Conservation (phyloP, 2,888 invertebrate species). For the Campopleginae sp. region DNA sequence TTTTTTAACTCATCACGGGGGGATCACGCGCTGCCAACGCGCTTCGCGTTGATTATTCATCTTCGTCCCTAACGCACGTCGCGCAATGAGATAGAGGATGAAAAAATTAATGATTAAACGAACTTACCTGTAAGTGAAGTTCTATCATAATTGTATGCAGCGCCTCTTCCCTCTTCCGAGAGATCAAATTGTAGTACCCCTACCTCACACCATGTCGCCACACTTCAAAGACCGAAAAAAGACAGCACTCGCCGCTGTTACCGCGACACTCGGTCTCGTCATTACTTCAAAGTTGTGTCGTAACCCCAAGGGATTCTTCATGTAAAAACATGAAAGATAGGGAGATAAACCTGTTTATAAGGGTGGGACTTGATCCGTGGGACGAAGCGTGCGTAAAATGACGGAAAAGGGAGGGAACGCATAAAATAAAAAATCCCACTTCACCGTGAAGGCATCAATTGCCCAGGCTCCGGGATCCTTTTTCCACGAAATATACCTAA, state of each 20-base stretch:
- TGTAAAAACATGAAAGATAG: slow-evolving; percentile 6
- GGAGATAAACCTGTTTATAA: neutral
- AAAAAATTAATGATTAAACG: no score
- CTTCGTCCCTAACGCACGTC: no score
- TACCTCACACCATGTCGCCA: slow-evolving; percentile 10
- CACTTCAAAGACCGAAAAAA: neutral
- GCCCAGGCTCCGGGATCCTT: slow-evolving; percentile 41
- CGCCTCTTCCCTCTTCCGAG: no score
- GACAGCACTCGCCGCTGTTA: neutral
- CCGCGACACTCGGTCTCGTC: neutral
- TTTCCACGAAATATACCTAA: slow-evolving; percentile 48
- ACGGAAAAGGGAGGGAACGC: slow-evolving; percentile 57
- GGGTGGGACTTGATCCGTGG: slow-evolving; percentile 29
- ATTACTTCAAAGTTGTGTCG: slow-evolving; percentile 17
- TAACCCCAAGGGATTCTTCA: slow-evolving; percentile 17
- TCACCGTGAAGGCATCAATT: slow-evolving; percentile 54
- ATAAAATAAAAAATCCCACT: slow-evolving; percentile 51
- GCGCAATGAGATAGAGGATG: no score
- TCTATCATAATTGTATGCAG: no score
- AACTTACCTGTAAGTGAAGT: no score
- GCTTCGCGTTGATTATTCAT: no score
- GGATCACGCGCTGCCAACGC: no score
- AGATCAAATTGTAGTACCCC: slow-evolving; percentile 7
- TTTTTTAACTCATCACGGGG: no score
- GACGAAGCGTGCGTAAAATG: slow-evolving; percentile 30